These are phyloP conservation scores for Hydrophis major DNA, from an alignment of 2,797 vertebrate species.

Conservation along the genomic window DNA sequence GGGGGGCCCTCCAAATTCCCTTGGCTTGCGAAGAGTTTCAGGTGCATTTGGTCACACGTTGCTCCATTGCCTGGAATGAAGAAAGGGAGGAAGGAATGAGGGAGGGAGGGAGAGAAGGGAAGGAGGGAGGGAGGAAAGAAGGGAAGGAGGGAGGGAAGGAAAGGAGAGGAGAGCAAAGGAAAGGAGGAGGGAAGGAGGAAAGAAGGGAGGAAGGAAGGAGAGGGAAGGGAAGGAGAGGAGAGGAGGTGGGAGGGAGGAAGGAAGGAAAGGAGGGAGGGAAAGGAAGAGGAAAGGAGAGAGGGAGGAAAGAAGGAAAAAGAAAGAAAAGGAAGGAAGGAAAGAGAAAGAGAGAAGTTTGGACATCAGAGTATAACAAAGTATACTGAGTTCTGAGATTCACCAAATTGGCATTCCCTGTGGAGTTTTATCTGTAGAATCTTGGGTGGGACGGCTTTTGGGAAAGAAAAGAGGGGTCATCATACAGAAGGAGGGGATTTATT, in stretches of 20 bases:
- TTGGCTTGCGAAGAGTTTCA: not conserved
- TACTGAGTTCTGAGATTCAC: not conserved
- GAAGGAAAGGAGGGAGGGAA: rapidly evolving
- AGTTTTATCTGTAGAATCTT: not conserved
- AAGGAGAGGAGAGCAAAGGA: not conserved
- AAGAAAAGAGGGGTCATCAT: not conserved
- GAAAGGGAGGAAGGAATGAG: not conserved
- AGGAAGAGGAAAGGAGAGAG: no score
- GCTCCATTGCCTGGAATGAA: not conserved
- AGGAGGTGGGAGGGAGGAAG: rapidly evolving
- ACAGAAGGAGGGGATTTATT: not conserved
- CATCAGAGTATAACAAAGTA: no score
- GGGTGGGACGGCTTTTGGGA: not conserved
- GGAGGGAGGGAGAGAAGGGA: no score
- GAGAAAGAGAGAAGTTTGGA: rapidly evolving
- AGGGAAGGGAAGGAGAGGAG: not conserved
- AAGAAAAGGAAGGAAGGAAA: no score
- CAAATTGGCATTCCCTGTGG: not conserved
- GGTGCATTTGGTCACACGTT: not conserved
- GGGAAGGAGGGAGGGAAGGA: not conserved
- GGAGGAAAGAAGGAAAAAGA: no score
- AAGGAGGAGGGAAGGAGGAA: rapidly evolving
- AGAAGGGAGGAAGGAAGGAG: no score
- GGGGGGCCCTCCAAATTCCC: constrained; percentile 28
- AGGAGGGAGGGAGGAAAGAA: no score